Evolutionary conservation across 1,140 invertebrate species (phyloP).

Genomic region (Drepana arcuata): DNA sequence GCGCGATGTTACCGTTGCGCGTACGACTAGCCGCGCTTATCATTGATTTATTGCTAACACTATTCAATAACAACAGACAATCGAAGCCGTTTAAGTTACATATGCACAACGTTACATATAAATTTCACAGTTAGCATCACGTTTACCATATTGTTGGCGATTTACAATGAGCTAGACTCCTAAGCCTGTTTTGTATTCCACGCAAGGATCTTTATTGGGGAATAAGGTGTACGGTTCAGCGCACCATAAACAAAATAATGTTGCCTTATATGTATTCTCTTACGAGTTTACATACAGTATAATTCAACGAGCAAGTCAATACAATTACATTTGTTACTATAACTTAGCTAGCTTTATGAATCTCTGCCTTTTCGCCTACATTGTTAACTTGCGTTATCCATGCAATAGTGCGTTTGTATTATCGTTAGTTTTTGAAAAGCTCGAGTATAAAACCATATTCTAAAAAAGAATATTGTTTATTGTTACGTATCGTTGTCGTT

Average conservation of each 20-base stretch:
- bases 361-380: too few relatives aligned
- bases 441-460: too few relatives aligned
- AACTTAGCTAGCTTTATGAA: too few relatives aligned
- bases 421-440: too few relatives aligned
- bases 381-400: too few relatives aligned
- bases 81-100: conserved; percentile 67
- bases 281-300: conserved; percentile 12
- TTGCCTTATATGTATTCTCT: conserved; percentile 10
- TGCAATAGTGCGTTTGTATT: too few relatives aligned
- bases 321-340: conserved; percentile 10
- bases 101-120: conserved; percentile 52
- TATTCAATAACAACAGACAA: conserved; percentile 67
- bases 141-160: conserved; percentile 39
- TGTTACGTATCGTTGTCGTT: too few relatives aligned
- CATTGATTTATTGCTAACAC: conserved; percentile 63
- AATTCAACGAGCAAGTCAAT: conserved; percentile 16
- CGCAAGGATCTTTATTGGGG: conserved; percentile 20
- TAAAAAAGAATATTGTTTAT: too few relatives aligned
- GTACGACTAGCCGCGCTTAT: conserved; percentile 52
- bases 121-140: conserved; percentile 47
- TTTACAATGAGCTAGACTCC: conserved; percentile 31
- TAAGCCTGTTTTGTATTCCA: conserved; percentile 42
- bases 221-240: conserved; percentile 17
- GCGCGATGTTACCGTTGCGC: conserved; percentile 49
- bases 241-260: conserved; percentile 17